Evolutionary conservation across 2,888 invertebrate species (phyloP), one percentile per base, ranked within the genome.

Genomic region (Muschampia plurimacula): DNA sequence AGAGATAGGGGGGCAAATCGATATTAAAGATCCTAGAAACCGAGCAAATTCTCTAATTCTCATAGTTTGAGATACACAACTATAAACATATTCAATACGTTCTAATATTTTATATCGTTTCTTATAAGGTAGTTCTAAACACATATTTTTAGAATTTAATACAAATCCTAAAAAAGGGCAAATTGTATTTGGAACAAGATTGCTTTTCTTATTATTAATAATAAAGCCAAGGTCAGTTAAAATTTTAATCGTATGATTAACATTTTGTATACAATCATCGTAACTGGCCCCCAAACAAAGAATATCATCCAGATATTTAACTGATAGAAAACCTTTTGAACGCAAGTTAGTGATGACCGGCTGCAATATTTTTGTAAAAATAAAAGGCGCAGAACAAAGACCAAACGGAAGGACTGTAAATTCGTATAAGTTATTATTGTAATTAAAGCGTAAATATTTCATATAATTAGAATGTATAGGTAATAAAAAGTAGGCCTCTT

Each of bases 381-480:
- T 52, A 52, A 52, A 52, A 52, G 52, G 52, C 6, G 52, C 52
- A 15, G 52, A 52, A 52, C 52, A 52, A 52, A 52, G 52, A 52
- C 52, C 52, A 9, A 52, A 52, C n/a, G 52, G 52, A 15, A 52
- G 15, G 52, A 52, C 52, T 52, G 52, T 52, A n/a, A 52, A 52
- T 15, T 52, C 52, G 15, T 52, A 52, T 22, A 52, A 52, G 13
- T 15, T 52, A 52, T 52, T 52, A 52, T 52, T 52, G 15, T 52
- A 52, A 52, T 22, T 8, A 52, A 52, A 52, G 0, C 52, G 52
- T 52, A 52, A 52, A 15, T 52, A 52, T n/a, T 52, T 52, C 8
- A 8, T 52, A 52, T 2, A 52, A 6, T 8, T 52, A 15, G 52
- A 8, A 15, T 52, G 52, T 52, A 52, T 52, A 8, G 52, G 52